Evolutionary conservation across 2,113 vertebrate genomes (phyloP).

Genomic region (Poeciliopsis prolifica): DNA sequence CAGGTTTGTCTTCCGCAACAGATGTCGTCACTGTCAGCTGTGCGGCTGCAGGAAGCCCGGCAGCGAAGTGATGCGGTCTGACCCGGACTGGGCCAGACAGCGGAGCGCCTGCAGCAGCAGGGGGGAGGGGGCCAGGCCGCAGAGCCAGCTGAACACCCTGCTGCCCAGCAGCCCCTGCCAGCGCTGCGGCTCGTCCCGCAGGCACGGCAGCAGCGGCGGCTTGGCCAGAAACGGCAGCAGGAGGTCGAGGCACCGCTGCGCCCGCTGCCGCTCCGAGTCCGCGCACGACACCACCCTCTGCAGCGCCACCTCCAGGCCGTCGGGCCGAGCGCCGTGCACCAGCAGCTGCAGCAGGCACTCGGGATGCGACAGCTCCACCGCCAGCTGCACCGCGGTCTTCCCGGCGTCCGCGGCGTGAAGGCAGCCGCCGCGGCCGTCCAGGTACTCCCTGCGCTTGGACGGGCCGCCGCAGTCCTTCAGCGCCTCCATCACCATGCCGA

Average conservation of each 20-base stretch:
- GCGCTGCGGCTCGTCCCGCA: constrained; percentile 77
- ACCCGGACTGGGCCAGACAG: constrained; percentile 84
- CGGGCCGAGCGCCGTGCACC: constrained; percentile 82
- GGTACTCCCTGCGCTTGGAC: constrained; percentile 59
- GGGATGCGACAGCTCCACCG: constrained; percentile 85
- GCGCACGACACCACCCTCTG: constrained; percentile 65
- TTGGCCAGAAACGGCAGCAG: constrained; percentile 86
- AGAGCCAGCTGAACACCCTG: constrained; percentile 84
- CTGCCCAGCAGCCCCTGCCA: constrained; percentile 88
- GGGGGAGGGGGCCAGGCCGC: constrained; percentile 82
- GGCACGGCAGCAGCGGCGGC: background rate
- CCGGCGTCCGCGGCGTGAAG: constrained; percentile 83
- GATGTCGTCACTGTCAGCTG: constrained; percentile 56
- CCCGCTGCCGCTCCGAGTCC: constrained; percentile 50
- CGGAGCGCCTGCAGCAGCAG: constrained; percentile 88
- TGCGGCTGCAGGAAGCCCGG: constrained; percentile 87
- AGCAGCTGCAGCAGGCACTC: constrained; percentile 89
- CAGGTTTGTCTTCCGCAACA: constrained; percentile 5
- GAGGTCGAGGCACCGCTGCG: constrained; percentile 85
- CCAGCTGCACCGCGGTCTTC: constrained; percentile 85
- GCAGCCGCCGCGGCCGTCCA: constrained; percentile 85
- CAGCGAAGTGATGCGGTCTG: constrained; percentile 82
- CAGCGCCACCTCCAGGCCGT: constrained; percentile 84
- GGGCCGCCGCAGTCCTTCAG: constrained; percentile 69
- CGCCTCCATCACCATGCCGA: constrained; percentile 82